Evolutionary conservation across 2,113 vertebrate genomes (phyloP).

Genomic region (Numenius arquata): DNA sequence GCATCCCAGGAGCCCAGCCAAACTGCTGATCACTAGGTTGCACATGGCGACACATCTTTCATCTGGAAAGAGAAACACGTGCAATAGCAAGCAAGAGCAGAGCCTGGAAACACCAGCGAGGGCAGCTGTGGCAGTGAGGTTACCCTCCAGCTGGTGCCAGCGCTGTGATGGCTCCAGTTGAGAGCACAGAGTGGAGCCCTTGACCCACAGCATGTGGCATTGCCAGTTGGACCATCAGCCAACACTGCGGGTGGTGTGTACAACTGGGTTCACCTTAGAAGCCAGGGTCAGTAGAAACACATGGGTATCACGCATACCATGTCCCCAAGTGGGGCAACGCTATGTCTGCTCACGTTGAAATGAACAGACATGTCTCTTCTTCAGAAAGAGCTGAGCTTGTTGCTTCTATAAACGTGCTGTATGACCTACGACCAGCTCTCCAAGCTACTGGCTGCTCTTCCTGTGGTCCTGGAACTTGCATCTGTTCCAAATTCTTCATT

Average conservation of each 20-base stretch:
- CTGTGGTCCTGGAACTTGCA: background rate
- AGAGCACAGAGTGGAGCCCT: background rate
- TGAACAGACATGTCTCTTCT: background rate
- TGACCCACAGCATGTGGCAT: background rate
- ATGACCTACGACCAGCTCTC: background rate
- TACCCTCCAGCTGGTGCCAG: background rate
- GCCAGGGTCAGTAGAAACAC: background rate
- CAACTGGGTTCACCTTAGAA: background rate
- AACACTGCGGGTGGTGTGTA: accelerated
- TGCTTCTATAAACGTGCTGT: background rate
- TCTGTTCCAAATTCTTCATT: background rate
- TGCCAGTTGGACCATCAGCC: background rate
- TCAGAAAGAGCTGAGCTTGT: background rate
- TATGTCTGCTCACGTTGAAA: background rate
- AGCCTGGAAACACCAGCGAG: background rate
- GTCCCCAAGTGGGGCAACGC: background rate
- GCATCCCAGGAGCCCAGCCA: background rate
- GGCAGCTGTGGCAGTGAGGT: background rate
- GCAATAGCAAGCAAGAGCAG: background rate
- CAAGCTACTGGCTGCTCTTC: background rate
- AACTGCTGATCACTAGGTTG: background rate
- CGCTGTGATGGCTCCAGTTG: no score
- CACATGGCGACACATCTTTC: background rate
- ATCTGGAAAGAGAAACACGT: background rate
- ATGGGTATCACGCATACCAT: background rate